A percentile compares a stretch with the other conserved stretches of the same genome.
Conservation (phyloP, 2,888 invertebrate genomes). For the Unio pictorum region DNA sequence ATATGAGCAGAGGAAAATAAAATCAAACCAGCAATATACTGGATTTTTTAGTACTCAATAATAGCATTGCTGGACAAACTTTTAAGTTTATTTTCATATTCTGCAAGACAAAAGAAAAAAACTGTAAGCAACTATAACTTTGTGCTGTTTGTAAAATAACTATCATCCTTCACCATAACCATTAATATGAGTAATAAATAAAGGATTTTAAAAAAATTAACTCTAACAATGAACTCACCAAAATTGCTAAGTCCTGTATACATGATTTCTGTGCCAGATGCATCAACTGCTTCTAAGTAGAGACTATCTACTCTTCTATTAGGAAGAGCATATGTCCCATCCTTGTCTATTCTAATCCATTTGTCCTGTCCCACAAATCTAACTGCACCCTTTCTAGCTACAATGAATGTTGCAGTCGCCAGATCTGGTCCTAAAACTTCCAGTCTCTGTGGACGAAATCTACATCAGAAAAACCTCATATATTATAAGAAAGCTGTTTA, state of each 20-base stretch:
- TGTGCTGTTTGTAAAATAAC: too few relatives aligned
- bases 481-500: too few relatives aligned
- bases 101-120: too few relatives aligned
- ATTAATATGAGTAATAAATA: too few relatives aligned
- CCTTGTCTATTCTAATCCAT: slow-evolving; percentile 76
- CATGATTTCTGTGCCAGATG: slow-evolving; percentile 80
- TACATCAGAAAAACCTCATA: slow-evolving; percentile 17
- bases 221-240: slow-evolving; percentile 57
- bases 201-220: too few relatives aligned
- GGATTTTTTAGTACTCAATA: too few relatives aligned
- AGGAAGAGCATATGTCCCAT: slow-evolving; percentile 75
- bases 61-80: too few relatives aligned
- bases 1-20: too few relatives aligned
- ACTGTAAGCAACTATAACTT: too few relatives aligned
- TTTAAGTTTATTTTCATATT: too few relatives aligned
- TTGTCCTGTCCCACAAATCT: slow-evolving; percentile 75
- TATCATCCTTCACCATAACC: too few relatives aligned
- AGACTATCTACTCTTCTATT: slow-evolving; percentile 75
- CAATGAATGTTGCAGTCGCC: slow-evolving; percentile 88
- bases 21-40: too few relatives aligned
- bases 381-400: slow-evolving; percentile 82
- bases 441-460: slow-evolving; percentile 63
- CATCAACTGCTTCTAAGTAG: slow-evolving; percentile 86
- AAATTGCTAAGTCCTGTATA: slow-evolving; percentile 89
- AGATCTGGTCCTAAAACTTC: slow-evolving; percentile 81